Evolutionary conservation across 2,113 vertebrate species (phyloP).

Genomic region (Petrocephalus zakoni): DNA sequence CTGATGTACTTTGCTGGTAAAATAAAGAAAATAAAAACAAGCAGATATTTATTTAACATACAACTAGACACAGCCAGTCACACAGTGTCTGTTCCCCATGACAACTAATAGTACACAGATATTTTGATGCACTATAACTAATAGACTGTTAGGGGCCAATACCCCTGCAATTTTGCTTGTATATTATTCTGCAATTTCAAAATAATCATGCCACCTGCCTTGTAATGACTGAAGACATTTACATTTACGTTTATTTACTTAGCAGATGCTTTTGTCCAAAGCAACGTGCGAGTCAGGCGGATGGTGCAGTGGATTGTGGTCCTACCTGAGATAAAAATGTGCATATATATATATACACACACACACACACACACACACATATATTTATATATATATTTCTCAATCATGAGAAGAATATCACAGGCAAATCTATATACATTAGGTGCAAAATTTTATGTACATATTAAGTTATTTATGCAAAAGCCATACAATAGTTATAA

Average conservation of each 20-base stretch:
- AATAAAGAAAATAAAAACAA: not conserved
- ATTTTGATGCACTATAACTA: not conserved
- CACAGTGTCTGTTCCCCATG: not conserved
- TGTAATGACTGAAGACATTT: constrained; percentile 7
- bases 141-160: not conserved
- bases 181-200: not conserved
- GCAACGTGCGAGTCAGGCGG: not conserved
- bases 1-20: not conserved
- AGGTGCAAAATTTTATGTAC: not conserved
- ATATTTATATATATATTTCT: constrained; percentile 2
- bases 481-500: not conserved
- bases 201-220: not conserved
- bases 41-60: not conserved
- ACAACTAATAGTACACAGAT: not conserved
- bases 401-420: not conserved
- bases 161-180: not conserved
- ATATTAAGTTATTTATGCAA: not conserved
- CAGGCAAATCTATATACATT: not conserved
- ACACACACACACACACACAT: too few species aligned
- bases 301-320: not conserved
- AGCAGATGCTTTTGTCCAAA: not conserved
- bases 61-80: not conserved
- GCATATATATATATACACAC: too few species aligned
- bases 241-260: not conserved
- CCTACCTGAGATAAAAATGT: not conserved